phyloP scores from a whole-genome alignment of 2,888 invertebrate species.

The Mythimna vitellina region DNA sequence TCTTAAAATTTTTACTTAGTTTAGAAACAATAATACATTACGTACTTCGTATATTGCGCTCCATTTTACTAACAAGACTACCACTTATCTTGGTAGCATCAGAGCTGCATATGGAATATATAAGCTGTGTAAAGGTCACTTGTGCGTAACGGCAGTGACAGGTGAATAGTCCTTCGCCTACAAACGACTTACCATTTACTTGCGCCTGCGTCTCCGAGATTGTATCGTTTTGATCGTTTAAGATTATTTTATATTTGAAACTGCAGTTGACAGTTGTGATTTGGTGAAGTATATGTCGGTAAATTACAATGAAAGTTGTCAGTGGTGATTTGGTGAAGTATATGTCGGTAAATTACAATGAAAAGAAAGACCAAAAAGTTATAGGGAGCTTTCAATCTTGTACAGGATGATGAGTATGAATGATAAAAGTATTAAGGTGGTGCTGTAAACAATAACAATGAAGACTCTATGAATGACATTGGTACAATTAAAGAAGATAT shows the following conservation, averaged over 20 bases:
- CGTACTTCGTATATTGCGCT: conserved; percentile 4
- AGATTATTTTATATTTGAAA: conserved; percentile 40
- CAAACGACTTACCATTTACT: conserved; percentile 53
- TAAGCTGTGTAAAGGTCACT: conserved; percentile 50
- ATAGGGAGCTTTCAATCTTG: not conserved
- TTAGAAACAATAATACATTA: conserved; percentile 11
- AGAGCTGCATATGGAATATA: conserved; percentile 42
- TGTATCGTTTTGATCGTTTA: conserved; percentile 42
- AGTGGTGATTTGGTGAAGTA: not conserved
- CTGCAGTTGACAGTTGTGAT: conserved; percentile 1
- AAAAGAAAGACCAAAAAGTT: not conserved
- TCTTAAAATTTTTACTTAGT: not conserved
- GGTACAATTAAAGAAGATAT: not conserved
- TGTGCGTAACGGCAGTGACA: conserved; percentile 54
- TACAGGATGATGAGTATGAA: not conserved
- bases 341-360: not conserved
- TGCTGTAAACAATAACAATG: not conserved
- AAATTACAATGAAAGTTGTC: not conserved
- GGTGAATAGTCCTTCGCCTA: conserved; percentile 62
- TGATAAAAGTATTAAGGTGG: not conserved
- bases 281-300: not conserved
- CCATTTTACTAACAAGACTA: conserved; percentile 43
- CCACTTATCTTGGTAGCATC: conserved; percentile 41
- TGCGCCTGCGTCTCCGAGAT: conserved; percentile 47
- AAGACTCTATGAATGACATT: not conserved